phyloP scores from a whole-genome alignment of 2,113 vertebrate genomes.

The Odobenus rosmarus region DNA sequence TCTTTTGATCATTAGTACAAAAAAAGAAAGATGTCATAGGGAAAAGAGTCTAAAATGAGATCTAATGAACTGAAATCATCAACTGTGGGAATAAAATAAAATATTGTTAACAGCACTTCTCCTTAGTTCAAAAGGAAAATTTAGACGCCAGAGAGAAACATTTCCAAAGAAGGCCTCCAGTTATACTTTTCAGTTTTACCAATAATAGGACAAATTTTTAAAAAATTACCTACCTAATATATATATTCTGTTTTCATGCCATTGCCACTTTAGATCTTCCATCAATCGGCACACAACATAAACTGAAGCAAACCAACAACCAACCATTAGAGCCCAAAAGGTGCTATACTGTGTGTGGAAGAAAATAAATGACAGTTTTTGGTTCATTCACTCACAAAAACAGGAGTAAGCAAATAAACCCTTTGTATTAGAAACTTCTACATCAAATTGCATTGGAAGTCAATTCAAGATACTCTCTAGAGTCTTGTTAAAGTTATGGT shows the following conservation, averaged over 20 bases:
- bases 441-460: background rate
- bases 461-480: background rate
- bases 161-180: background rate
- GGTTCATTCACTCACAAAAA: conserved; percentile 57
- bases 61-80: background rate
- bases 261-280: conserved; percentile 84
- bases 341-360: conserved; percentile 85
- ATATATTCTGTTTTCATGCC: conserved; percentile 82
- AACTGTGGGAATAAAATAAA: conserved; percentile 21
- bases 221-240: conserved; percentile 84
- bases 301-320: conserved; percentile 85
- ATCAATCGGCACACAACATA: conserved; percentile 83
- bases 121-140: conserved; percentile 37
- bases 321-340: conserved; percentile 87
- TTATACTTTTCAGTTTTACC: background rate
- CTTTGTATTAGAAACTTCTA: conserved; percentile 20
- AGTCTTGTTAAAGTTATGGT: background rate
- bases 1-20: background rate
- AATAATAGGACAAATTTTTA: background rate
- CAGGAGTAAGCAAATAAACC: conserved; percentile 58
- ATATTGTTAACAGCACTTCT: background rate
- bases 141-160: background rate
- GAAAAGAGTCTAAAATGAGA: background rate
- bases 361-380: conserved; percentile 46
- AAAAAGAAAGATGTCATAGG: background rate